Evolutionary conservation across 2,113 vertebrate species (phyloP), one percentile per base, ranked within the genome.

Genomic region (Candoia aspera): DNA sequence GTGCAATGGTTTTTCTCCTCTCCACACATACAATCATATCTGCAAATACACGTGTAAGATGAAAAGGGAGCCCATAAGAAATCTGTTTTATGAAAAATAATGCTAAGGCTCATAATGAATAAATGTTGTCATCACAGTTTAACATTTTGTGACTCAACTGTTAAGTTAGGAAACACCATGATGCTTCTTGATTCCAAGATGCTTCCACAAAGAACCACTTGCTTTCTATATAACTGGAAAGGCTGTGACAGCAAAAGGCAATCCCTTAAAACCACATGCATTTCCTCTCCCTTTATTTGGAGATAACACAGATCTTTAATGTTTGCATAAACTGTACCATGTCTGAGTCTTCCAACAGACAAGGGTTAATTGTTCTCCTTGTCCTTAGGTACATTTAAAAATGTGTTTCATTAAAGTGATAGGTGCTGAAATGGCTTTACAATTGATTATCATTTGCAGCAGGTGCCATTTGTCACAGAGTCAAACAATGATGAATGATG

Each of bases 331-430:
- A 62, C 84, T 57, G 91, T 23, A 62, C 42, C 87, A 62, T 84
- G 87, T 92, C 73, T 84, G 87, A 84, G 91, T 84, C 68, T 84
- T 84, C 57, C 91, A 54, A 46, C 59, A 79, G 86, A 84, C 87
- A 92, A 84, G 73, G 91, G 86, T 92, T 92, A 92, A 92, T 92
- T 92, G 91, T 84, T 89, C 49, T 88, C 55, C 57, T 26, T 59
- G 87, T 84, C 87, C 33, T 37, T 58, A 87, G 57, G 73, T 89
- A 92, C 87, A 84, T 84, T 92, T 92, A 92, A 84, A 92, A 92
- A 88, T 84, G 91, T 92, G 87, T 89, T 92, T 89, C 87, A 92
- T 92, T 92, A 92, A 89, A 92, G 55, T 89, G 91, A 92, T 92
- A 92, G 55, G 86, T 88, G 91, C 42, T 88, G 73, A 57, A 92